phyloP scores from a whole-genome alignment of 2,113 vertebrate species.

The Paralichthys olivaceus region DNA sequence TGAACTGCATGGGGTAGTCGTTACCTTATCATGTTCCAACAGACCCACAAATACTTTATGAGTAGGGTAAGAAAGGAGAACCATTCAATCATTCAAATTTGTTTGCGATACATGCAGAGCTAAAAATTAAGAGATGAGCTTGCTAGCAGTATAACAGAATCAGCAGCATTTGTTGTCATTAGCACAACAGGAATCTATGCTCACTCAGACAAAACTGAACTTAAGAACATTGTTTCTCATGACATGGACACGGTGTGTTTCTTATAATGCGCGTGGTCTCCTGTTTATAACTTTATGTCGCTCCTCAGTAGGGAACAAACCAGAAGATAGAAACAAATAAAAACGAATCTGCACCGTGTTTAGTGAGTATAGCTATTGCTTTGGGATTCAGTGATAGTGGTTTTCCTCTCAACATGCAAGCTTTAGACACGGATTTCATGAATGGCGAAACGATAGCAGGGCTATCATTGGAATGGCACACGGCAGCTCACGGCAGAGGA shows the following conservation, averaged over 20 bases:
- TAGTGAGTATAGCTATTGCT: not conserved
- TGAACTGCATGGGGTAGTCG: not conserved
- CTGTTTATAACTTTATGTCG: not conserved
- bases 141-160: not conserved
- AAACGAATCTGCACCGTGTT: not conserved
- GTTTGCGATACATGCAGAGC: not conserved
- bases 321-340: not conserved
- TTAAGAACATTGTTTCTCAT: conserved; percentile 4
- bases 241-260: not conserved
- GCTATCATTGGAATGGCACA: conserved; percentile 16
- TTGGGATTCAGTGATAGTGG: not conserved
- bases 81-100: not conserved
- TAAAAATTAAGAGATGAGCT: not conserved
- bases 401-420: conserved; percentile 26
- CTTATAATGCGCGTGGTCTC: not conserved
- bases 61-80: not conserved
- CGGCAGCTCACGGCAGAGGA: conserved; percentile 1
- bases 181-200: conserved; percentile 10
- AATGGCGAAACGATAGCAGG: conserved; percentile 46
- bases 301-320: conserved; percentile 7
- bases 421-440: conserved; percentile 25
- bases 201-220: conserved; percentile 17
- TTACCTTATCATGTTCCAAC: conserved; percentile 9
- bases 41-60: not conserved
- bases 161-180: conserved; percentile 10